A percentile compares a stretch with the other conserved stretches of the same genome.
phyloP scores from a whole-genome alignment of 2,797 vertebrate genomes.

The Syndactyla subalaris region DNA sequence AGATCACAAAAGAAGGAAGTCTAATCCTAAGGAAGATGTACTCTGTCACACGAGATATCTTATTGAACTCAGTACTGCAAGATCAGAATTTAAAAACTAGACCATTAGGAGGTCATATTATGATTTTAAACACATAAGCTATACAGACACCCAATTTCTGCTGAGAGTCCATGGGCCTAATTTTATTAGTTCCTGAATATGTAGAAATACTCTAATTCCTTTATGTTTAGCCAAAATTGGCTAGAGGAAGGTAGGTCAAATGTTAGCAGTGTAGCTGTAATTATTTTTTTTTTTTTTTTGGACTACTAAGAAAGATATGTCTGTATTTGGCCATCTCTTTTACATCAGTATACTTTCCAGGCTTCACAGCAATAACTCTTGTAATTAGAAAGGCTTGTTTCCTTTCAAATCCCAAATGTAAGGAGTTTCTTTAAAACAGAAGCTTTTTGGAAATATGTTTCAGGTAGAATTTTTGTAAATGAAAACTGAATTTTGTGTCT shows the following conservation, averaged over 20 bases:
- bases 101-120: neutral
- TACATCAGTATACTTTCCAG: neutral
- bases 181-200: neutral
- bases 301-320: rapidly evolving
- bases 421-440: neutral
- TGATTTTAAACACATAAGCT: neutral
- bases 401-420: neutral
- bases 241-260: neutral
- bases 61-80: neutral
- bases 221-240: neutral
- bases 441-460: neutral
- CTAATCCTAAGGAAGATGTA: neutral
- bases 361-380: neutral
- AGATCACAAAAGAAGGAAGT: neutral
- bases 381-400: neutral
- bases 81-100: neutral
- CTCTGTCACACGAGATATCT: neutral
- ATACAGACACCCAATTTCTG: neutral
- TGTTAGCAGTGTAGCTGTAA: rapidly evolving
- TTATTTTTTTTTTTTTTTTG: neutral
- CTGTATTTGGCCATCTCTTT: neutral
- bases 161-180: neutral
- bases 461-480: neutral
- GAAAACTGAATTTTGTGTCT: neutral
- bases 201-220: neutral